A percentile compares a stretch with the other conserved stretches of the same genome.
Evolutionary conservation across 30 jellyfish, hydroid and myxozoan genomes (phyloP).

Genomic region (Rhopilema esculentum): DNA sequence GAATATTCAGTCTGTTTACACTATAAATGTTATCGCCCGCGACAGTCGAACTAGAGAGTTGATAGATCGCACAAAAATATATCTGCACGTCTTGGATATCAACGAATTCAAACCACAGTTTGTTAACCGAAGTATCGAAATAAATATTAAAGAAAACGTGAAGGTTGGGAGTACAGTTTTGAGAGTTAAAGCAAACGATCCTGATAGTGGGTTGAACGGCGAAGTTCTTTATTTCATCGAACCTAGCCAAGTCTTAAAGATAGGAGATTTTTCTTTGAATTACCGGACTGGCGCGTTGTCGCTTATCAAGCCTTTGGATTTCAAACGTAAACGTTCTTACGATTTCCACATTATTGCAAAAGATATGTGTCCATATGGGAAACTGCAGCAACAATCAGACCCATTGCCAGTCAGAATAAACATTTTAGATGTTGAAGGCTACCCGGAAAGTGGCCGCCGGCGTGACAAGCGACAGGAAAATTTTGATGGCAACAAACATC

Average conservation of each 20-base stretch:
- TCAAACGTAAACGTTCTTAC: constrained; percentile 5
- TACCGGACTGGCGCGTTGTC: constrained; percentile 75
- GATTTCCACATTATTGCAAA: constrained; percentile 58
- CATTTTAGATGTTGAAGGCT: constrained; percentile 6
- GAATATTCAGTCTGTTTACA: constrained; percentile 31
- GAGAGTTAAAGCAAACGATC: constrained; percentile 59
- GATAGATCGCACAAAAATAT: constrained; percentile 68
- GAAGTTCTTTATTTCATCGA: constrained; percentile 59
- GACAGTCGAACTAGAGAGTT: constrained; percentile 49
- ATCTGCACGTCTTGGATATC: constrained; percentile 55
- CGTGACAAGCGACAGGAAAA: constrained; percentile 53
- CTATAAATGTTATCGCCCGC: constrained; percentile 47
- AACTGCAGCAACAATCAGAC: constrained; percentile 28
- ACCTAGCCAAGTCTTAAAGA: constrained; percentile 32
- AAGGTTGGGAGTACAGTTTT: constrained; percentile 47
- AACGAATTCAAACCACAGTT: constrained; percentile 63
- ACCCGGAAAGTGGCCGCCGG: constrained; percentile 30
- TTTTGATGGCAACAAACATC: not conserved
- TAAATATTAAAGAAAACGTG: constrained; percentile 48
- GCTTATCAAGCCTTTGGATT: constrained; percentile 63
- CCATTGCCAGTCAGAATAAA: constrained; percentile 59
- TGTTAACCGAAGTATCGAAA: constrained; percentile 20
- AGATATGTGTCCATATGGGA: constrained; percentile 58
- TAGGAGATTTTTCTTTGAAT: constrained; percentile 65
- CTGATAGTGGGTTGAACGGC: constrained; percentile 78